These are phyloP conservation scores for Orthosia gothica DNA, from an alignment of 2,888 invertebrate species.

Conservation along the genomic window DNA sequence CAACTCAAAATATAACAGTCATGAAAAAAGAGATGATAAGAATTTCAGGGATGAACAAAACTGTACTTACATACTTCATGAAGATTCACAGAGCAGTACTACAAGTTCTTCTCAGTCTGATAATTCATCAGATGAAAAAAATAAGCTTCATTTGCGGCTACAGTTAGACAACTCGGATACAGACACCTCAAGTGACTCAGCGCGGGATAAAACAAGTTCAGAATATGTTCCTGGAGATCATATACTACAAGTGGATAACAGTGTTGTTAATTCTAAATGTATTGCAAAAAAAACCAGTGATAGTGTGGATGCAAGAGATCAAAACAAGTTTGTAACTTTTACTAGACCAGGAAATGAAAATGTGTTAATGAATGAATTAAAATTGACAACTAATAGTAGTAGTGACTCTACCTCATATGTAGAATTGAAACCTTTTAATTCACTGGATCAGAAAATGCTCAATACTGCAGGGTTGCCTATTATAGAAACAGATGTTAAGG, in stretches of 20 bases:
- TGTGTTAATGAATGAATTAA: constrained; percentile 71
- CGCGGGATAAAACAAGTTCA: constrained; percentile 85
- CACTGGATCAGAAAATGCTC: constrained; percentile 79
- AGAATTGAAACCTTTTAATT: constrained; percentile 84
- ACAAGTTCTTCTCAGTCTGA: constrained; percentile 87
- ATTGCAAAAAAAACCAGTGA: constrained; percentile 48
- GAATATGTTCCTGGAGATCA: constrained; percentile 88
- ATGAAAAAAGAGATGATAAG: constrained; percentile 68
- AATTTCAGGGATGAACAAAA: constrained; percentile 84
- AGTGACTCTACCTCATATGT: constrained; percentile 88
- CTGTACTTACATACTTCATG: constrained; percentile 87
- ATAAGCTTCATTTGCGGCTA: constrained; percentile 84
- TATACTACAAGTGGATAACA: constrained; percentile 71
- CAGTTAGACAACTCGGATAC: constrained; percentile 88
- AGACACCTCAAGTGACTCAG: constrained; percentile 88
- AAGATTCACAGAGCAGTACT: constrained; percentile 83
- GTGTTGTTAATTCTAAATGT: constrained; percentile 41
- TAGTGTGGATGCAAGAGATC: constrained; percentile 55
- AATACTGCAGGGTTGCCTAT: constrained; percentile 81
- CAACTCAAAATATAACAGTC: constrained; percentile 69
- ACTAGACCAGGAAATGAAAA: constrained; percentile 46
- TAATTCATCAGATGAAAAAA: constrained; percentile 88
- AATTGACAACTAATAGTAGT: constrained; percentile 78
- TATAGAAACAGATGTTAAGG: constrained; percentile 63
- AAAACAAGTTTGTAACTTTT: constrained; percentile 51